A percentile compares a stretch with the other conserved stretches of the same genome.
Evolutionary conservation across 2,113 vertebrate species (phyloP).

Genomic region (Heterotis niloticus): DNA sequence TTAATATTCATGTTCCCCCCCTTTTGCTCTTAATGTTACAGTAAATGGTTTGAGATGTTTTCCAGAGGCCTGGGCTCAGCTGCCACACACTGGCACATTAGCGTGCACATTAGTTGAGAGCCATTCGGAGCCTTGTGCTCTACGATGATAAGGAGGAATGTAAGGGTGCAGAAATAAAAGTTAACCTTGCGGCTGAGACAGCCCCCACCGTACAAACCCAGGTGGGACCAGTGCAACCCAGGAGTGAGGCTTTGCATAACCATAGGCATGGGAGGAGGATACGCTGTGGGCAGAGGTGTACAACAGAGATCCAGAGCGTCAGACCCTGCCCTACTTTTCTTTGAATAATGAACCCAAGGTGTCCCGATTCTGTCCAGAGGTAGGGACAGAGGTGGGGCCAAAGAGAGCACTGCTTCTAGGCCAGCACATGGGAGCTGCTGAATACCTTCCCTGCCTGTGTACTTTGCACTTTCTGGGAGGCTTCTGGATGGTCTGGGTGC

Average conservation of each 20-base stretch:
- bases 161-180: not conserved
- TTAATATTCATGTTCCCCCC: conserved; percentile 64
- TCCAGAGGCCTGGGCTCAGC: conserved; percentile 50
- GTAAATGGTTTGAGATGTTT: conserved; percentile 62
- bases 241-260: not conserved
- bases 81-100: conserved; percentile 1
- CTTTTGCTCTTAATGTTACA: conserved; percentile 66
- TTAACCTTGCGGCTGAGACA: not conserved
- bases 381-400: conserved; percentile 6
- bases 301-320: not conserved
- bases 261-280: not conserved
- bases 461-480: too few species aligned
- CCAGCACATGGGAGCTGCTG: not conserved
- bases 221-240: not conserved
- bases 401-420: conserved; percentile 5
- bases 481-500: too few species aligned
- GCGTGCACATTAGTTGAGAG: not conserved
- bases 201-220: too few species aligned
- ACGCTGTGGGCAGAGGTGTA: not conserved
- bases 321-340: conserved; percentile 64
- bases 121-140: conserved; percentile 10
- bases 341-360: conserved; percentile 64
- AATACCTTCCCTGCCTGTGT: too few species aligned
- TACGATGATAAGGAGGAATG: not conserved
- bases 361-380: conserved; percentile 60